These are phyloP conservation scores for Caenorhabditis remanei DNA, from an alignment of 1,140 invertebrate genomes.

Conservation along the genomic window DNA sequence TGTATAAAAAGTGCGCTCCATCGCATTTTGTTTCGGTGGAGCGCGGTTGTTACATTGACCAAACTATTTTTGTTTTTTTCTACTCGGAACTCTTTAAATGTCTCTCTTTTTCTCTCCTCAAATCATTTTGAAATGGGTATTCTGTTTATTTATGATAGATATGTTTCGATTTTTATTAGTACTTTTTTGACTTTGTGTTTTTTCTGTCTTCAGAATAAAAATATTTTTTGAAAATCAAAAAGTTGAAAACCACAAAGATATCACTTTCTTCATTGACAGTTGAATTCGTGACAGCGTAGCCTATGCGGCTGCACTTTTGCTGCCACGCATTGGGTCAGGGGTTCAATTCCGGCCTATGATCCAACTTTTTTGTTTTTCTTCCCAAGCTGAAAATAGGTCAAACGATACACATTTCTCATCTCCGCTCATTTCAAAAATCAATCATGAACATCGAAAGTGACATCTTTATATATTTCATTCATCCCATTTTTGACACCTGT, in stretches of 20 bases:
- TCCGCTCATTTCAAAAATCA: conserved; percentile 38
- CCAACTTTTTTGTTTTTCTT: not conserved
- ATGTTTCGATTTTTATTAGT: conserved; percentile 14
- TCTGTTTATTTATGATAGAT: conserved; percentile 21
- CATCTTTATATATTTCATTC: not conserved
- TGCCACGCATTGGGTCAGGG: too few species aligned
- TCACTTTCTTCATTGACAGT: too few species aligned
- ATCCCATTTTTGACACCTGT: not conserved
- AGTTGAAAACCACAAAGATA: too few species aligned
- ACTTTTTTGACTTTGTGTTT: not conserved
- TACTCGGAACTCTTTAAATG: not conserved
- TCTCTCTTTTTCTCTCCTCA: not conserved
- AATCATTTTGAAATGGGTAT: conserved; percentile 57
- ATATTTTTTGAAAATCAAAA: not conserved
- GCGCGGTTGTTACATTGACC: too few species aligned
- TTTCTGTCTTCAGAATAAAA: not conserved
- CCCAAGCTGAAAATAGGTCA: not conserved
- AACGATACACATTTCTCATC: too few species aligned
- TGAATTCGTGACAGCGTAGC: too few species aligned
- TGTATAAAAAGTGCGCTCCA: too few species aligned
- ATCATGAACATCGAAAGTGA: conserved; percentile 31
- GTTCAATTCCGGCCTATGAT: too few species aligned
- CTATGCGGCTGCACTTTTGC: too few species aligned
- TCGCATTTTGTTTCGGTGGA: too few species aligned
- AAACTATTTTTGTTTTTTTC: not conserved